These are phyloP conservation scores for Caranx ignobilis DNA, from an alignment of 2,113 vertebrate species.

Conservation along the genomic window DNA sequence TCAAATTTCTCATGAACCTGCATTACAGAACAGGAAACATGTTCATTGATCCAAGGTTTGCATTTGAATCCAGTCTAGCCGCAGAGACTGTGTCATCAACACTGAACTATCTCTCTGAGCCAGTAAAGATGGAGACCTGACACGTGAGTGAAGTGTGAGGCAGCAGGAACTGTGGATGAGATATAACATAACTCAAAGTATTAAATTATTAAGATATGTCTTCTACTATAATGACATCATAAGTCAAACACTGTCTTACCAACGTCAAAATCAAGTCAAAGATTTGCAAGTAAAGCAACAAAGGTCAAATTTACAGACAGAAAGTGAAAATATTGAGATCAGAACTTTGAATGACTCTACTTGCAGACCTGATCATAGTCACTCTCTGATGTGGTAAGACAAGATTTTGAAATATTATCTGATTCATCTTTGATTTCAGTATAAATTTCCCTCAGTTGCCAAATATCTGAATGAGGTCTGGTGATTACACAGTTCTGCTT, in stretches of 20 bases:
- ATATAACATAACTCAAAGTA: not conserved
- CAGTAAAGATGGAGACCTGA: not conserved
- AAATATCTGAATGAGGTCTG: conserved; percentile 10
- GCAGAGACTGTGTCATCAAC: not conserved
- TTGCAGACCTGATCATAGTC: too few species aligned
- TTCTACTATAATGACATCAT: too few species aligned
- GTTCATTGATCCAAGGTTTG: not conserved
- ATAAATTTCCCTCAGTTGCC: not conserved
- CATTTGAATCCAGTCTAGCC: too few species aligned
- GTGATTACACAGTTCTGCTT: not conserved
- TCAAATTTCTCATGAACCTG: not conserved
- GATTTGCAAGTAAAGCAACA: not conserved
- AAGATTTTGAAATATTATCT: too few species aligned
- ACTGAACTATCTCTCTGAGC: not conserved
- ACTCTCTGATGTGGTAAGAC: too few species aligned
- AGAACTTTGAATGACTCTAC: too few species aligned
- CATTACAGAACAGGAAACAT: not conserved
- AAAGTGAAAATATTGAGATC: too few species aligned
- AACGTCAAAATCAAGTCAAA: too few species aligned
- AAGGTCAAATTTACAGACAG: too few species aligned
- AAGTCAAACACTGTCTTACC: too few species aligned
- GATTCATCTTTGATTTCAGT: not conserved
- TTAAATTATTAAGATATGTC: too few species aligned
- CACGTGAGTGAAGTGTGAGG: conserved; percentile 5
- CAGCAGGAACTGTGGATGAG: not conserved